Base-by-base conservation (phyloP, 1,140 invertebrate species). In the Wasmannia auropunctata region DNA sequence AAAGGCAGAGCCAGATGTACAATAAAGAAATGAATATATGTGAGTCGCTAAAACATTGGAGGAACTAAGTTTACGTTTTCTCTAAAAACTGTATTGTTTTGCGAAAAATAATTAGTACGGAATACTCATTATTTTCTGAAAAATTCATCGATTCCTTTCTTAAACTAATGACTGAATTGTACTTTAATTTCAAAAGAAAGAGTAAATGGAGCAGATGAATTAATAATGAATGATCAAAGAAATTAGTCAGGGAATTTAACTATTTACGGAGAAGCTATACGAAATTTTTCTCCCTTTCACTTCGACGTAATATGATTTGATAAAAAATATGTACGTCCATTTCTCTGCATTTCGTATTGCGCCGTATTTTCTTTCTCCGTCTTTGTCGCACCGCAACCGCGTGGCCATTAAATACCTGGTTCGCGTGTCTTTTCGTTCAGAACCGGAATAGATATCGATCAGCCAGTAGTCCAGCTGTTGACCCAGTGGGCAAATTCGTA, bases 391-490 rank as follows among this genome's bases (percentile, higher is more conserved):
- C 14, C 22, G 28, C 7, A 54, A 34, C 28, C 25, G 22, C 34
- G 16, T 40, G n/a, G 34, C n/a, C 37, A 25, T 6, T 37, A 74
- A 72, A 54, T 83, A 83, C 22, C 37, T n/a, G 49, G 19, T 37
- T 74, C 51, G 63, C 63, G 79, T 81, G 67, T 74, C 51, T 74
- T 74, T 72, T 74, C 51, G 63, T 72, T 46, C 37, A 40, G 6
- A 8, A 16, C 25, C 79, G 56, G 43, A 83, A 83, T 58, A 72
- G 54, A 83, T 83, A 83, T 83, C 79, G 79, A 83, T 74, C 65
- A 74, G 79, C 3, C 51, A 10, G 40, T 19, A 10, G 40, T 19
- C 25, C 37, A 81, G 51, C 79, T 81, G 79, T 81, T 58, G 65
- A 72, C 79, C 28, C 79, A 79, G 43, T 60, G 14, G n/a, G 19